phyloP scores from a whole-genome alignment of 2,888 invertebrate species.

The Dasypolia templi region DNA sequence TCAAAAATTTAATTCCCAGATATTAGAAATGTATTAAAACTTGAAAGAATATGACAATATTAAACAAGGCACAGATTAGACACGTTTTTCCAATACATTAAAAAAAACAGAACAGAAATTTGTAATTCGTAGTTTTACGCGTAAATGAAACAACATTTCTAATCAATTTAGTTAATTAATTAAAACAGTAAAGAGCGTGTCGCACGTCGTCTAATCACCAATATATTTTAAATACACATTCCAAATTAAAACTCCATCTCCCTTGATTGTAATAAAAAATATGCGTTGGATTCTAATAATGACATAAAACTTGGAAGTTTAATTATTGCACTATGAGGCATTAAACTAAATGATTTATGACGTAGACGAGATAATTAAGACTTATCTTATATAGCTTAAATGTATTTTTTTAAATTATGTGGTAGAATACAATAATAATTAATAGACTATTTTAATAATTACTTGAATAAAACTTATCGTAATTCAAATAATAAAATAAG shows the following conservation, averaged over 20 bases:
- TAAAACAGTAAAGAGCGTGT: background rate
- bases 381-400: background rate
- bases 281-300: slow-evolving; percentile 3
- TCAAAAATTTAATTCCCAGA: too few species aligned
- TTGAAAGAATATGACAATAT: background rate
- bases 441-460: background rate
- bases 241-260: slow-evolving; percentile 14
- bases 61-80: background rate
- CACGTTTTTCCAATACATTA: background rate
- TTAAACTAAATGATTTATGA: slow-evolving; percentile 43
- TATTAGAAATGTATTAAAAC: too few species aligned
- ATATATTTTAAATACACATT: background rate
- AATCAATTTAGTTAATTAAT: background rate
- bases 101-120: background rate
- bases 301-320: slow-evolving; percentile 27
- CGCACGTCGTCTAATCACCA: slow-evolving; percentile 1
- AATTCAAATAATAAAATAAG: background rate
- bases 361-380: slow-evolving; percentile 16
- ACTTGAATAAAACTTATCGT: background rate
- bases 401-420: slow-evolving; percentile 5
- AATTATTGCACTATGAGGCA: slow-evolving; percentile 28
- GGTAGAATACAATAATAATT: background rate
- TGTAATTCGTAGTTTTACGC: background rate
- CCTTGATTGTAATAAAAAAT: slow-evolving; percentile 16
- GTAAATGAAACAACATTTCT: background rate